Evolutionary conservation across 2,888 invertebrate species (phyloP).

Genomic region (Thymelicus acteon): DNA sequence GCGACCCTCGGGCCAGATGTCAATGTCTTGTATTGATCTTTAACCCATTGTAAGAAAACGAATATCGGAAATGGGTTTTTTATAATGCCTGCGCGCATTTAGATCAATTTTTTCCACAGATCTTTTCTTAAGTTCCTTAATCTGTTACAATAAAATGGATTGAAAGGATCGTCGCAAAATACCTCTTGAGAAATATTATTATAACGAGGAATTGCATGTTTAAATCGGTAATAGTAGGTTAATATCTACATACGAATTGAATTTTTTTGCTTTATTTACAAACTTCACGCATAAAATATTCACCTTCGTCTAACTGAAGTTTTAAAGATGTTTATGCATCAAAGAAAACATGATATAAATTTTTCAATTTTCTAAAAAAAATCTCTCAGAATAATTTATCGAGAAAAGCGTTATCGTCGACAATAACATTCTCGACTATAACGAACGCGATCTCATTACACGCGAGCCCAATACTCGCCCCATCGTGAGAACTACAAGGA

Average conservation of each 20-base stretch:
- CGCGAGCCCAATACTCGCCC: constrained; percentile 62
- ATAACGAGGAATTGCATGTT: constrained; percentile 27
- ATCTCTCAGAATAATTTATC: neutral
- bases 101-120: constrained; percentile 27
- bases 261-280: neutral
- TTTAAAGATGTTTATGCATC: neutral
- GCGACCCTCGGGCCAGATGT: constrained; percentile 69
- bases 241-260: neutral
- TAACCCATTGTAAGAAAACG: constrained; percentile 61
- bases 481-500: constrained; percentile 76
- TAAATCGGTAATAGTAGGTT: constrained; percentile 26
- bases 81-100: constrained; percentile 64
- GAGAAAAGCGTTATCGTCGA: neutral
- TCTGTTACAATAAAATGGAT: constrained; percentile 31
- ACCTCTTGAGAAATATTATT: constrained; percentile 38
- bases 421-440: constrained; percentile 15
- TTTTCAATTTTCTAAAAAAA: neutral
- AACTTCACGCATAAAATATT: neutral
- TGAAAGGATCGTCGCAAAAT: constrained; percentile 37
- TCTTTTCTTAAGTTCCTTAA: constrained; percentile 34
- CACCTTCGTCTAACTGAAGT: no score
- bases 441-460: constrained; percentile 35
- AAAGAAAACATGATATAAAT: neutral
- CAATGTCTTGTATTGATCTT: constrained; percentile 74
- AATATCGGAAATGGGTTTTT: constrained; percentile 76